Conservation (phyloP, 2,113 vertebrate species). For the Takifugu bimaculatus region DNA sequence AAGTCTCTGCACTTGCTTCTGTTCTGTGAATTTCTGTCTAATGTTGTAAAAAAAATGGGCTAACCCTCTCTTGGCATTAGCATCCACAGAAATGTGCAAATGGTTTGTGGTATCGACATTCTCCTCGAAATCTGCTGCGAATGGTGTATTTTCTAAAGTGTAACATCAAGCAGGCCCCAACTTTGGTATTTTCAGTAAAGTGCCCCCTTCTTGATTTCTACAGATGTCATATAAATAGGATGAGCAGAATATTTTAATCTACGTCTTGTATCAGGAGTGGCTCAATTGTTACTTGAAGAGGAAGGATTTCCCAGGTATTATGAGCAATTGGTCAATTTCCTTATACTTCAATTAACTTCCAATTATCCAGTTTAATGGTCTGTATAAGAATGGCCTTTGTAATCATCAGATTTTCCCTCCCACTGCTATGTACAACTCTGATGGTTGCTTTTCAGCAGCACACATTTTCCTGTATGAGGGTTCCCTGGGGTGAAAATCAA, state of each 20-base stretch:
- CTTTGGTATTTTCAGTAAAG: too few species aligned
- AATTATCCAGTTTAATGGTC: slow-evolving; percentile 45
- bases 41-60: too few species aligned
- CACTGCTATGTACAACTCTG: slow-evolving; percentile 7
- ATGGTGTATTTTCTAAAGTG: too few species aligned
- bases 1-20: too few species aligned
- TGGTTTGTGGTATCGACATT: too few species aligned
- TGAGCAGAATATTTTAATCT: neutral
- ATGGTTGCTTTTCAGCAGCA: slow-evolving; percentile 19
- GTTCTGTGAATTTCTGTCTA: too few species aligned
- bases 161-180: too few species aligned
- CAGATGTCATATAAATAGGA: too few species aligned
- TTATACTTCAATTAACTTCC: slow-evolving; percentile 44
- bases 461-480: slow-evolving; percentile 21
- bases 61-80: too few species aligned
- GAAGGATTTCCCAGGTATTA: slow-evolving; percentile 7
- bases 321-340: slow-evolving; percentile 33
- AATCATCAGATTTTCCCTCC: slow-evolving; percentile 27
- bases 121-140: too few species aligned
- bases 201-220: too few species aligned
- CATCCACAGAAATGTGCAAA: too few species aligned
- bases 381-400: slow-evolving; percentile 36
- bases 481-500: slow-evolving; percentile 17
- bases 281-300: slow-evolving; percentile 4
- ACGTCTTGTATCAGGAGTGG: slow-evolving; percentile 5